Base-by-base conservation (phyloP, 2,888 invertebrate genomes). In the Tetragnatha montana region DNA sequence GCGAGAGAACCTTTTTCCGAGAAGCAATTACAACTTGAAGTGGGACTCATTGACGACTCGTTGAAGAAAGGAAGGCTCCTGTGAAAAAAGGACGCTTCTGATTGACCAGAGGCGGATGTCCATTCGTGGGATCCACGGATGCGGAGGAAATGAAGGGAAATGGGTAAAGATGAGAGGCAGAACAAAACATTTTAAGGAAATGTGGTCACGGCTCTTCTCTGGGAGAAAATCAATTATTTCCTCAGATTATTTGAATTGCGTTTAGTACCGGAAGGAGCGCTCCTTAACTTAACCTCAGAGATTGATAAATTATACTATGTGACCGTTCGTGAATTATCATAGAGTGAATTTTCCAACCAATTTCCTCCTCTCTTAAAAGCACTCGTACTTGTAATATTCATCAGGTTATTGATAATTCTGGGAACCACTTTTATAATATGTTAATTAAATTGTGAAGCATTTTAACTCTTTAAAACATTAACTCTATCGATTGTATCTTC, bases 1-100 rank as follows among this genome's bases (percentile, higher is more conserved):
- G 82, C 14, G 19, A 35, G 81, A n/a, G 60, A 50, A 51, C 21
- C 76, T 50, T 22, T 82, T 82, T 82, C 82, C 73, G 22, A 81
- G 82, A 82, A 82, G 82, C 82, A 82, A 82, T 82, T 82, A 82
- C 82, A 82, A 82, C 82, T 60, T 82, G 50, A 82, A 82, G 82
- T 82, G 81, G 82, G 22, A 51, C 73, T 71, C 82, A 71, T 82
- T 82, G 82, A 49, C 82, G 74, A 35, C 80, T 69, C 35, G 47
- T 69, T 60, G 17, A 80, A 68, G 80, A 71, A 51, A 82, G 74
- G 60, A 60, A 7, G 60, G 60, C 4, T 17, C 14, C 12, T 17
- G 60, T 17, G 14, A 17, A 10, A 60, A 60, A 60, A 82, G 17
- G 82, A 50, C n/a, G 12, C 50, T 76, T 76, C 50, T 74, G 82